These are phyloP conservation scores for Nilaparvata lugens DNA, from an alignment of 1,140 invertebrate genomes.

Conservation along the genomic window DNA sequence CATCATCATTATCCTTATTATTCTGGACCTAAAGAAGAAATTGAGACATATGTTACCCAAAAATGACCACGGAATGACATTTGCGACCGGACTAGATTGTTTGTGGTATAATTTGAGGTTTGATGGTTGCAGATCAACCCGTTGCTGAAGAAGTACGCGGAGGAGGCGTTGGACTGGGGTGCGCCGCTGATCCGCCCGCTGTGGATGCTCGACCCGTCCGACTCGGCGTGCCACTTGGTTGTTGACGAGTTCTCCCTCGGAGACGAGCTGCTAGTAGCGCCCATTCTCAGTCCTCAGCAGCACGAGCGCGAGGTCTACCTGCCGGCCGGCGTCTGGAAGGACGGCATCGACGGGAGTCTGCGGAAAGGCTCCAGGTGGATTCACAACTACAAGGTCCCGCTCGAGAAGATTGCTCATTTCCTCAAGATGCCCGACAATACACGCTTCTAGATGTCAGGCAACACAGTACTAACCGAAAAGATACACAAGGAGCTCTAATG, in stretches of 20 bases:
- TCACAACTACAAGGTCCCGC: conserved; percentile 70
- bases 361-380: conserved; percentile 83
- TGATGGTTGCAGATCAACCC: conserved; percentile 48
- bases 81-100: no score
- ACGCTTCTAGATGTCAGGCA: conserved; percentile 59
- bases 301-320: conserved; percentile 64
- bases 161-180: conserved; percentile 65
- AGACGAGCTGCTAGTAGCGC: conserved; percentile 84
- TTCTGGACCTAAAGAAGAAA: no score
- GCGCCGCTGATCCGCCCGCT: conserved; percentile 78
- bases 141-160: conserved; percentile 62
- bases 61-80: no score
- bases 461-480: no score
- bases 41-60: no score
- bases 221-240: conserved; percentile 65
- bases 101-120: no score
- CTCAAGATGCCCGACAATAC: conserved; percentile 75
- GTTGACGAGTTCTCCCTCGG: conserved; percentile 86
- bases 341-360: conserved; percentile 74
- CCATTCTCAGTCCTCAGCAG: conserved; percentile 60
- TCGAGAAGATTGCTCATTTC: conserved; percentile 75
- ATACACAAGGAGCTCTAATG: no score
- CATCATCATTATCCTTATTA: no score
- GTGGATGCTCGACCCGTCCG: conserved; percentile 83
- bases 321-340: conserved; percentile 80